phyloP scores from a whole-genome alignment of 2,113 vertebrate species.

The Cryptotis parvus region DNA sequence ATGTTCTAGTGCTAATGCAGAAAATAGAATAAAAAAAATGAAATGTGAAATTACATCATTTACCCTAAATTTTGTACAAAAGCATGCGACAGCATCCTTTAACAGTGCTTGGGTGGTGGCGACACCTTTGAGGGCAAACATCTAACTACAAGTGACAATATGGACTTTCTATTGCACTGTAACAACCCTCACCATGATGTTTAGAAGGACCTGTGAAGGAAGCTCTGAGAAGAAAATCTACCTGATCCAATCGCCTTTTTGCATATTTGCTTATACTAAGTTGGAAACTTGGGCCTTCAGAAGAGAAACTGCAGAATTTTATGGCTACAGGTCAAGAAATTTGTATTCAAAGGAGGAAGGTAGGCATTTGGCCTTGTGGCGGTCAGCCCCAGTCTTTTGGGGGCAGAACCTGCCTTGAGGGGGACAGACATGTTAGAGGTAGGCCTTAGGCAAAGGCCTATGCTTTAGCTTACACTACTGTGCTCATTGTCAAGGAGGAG shows the following conservation, averaged over 20 bases:
- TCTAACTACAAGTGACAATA: neutral
- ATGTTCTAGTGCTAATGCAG: neutral
- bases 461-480: neutral
- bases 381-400: neutral
- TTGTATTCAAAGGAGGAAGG: neutral
- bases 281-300: neutral
- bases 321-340: neutral
- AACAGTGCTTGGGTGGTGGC: slow-evolving; percentile 64
- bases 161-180: neutral
- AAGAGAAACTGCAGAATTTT: neutral
- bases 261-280: neutral
- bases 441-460: neutral
- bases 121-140: slow-evolving; percentile 80
- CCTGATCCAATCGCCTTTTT: neutral
- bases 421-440: neutral
- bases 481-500: neutral
- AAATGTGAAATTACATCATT: neutral
- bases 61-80: slow-evolving; percentile 43
- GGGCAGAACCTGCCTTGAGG: neutral
- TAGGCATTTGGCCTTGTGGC: neutral
- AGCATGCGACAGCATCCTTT: neutral
- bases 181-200: neutral
- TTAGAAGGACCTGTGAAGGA: neutral
- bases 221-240: slow-evolving; percentile 26
- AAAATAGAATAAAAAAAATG: slow-evolving; percentile 25